A percentile compares a stretch with the other conserved stretches of the same genome.
phyloP scores from a whole-genome alignment of 2,113 vertebrate species.

The Epinephelus fuscoguttatus region DNA sequence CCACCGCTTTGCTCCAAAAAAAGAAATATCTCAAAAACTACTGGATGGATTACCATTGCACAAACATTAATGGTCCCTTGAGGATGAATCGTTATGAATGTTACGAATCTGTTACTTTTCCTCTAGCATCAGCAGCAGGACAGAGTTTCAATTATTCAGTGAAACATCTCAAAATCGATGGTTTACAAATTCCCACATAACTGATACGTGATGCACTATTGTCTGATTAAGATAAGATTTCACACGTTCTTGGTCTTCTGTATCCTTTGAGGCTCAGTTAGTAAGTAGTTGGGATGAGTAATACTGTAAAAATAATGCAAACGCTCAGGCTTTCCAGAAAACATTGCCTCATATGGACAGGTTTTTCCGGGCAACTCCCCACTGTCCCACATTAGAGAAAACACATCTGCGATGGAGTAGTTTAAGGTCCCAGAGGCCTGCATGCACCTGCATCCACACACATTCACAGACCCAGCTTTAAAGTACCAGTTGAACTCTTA shows the following conservation, averaged over 20 bases:
- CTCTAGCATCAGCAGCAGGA: no score
- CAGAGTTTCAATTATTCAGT: no score
- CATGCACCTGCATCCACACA: constrained; percentile 42
- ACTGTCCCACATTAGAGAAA: constrained; percentile 41
- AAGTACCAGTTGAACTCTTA: constrained; percentile 2
- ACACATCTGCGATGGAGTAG: constrained; percentile 41
- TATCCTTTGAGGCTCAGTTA: neutral
- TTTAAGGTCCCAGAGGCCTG: constrained; percentile 27
- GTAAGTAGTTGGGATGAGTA: constrained; percentile 23
- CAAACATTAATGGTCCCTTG: neutral
- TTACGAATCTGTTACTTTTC: neutral
- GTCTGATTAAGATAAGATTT: neutral
- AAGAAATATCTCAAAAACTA: no score
- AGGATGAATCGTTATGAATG: neutral
- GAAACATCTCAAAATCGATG: neutral
- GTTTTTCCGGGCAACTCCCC: constrained; percentile 36
- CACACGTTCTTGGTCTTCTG: neutral
- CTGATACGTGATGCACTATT: neutral
- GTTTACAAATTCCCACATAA: neutral
- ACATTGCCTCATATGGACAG: constrained; percentile 43
- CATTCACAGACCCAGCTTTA: constrained; percentile 7
- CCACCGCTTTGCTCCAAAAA: no score
- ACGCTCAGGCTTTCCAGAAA: constrained; percentile 8
- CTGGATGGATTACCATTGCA: neutral
- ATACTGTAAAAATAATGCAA: constrained; percentile 15